Evolutionary conservation across 1,140 invertebrate genomes (phyloP).

Genomic region (Phortica variegata): DNA sequence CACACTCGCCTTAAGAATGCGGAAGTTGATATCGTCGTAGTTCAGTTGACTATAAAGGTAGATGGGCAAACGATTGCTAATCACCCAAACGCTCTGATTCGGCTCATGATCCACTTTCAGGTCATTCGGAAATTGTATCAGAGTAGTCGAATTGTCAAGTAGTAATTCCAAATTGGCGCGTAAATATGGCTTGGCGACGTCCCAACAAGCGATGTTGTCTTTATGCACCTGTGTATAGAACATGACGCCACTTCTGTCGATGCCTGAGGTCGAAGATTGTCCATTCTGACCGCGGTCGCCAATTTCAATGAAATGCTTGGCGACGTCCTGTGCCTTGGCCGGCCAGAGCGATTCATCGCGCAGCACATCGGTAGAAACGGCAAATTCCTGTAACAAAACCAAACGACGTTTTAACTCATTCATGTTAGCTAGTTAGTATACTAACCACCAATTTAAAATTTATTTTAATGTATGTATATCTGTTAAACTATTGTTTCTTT

Average conservation of each 20-base stretch:
- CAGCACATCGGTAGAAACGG: conserved; percentile 67
- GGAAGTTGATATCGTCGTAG: conserved; percentile 69
- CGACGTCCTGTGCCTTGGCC: conserved; percentile 54
- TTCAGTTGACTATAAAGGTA: conserved; percentile 71
- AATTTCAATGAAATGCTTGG: conserved; percentile 64
- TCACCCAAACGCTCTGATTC: conserved; percentile 71
- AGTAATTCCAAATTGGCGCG: conserved; percentile 62
- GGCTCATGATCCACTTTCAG: conserved; percentile 70
- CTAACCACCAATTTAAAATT: not conserved
- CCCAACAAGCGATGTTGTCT: conserved; percentile 77
- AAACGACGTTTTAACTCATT: not conserved
- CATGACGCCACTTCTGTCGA: conserved; percentile 71
- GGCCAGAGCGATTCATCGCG: conserved; percentile 62
- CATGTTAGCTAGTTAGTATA: no score
- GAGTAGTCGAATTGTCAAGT: conserved; percentile 59
- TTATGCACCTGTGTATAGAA: conserved; percentile 75
- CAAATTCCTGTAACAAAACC: conserved; percentile 65
- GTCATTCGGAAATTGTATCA: conserved; percentile 76
- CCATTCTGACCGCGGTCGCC: conserved; percentile 65
- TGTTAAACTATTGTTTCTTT: no score
- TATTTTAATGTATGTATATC: not conserved
- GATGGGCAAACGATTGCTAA: conserved; percentile 72
- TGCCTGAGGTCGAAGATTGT: conserved; percentile 71
- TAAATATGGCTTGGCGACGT: conserved; percentile 69
- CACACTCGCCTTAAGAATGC: conserved; percentile 66